phyloP scores from a whole-genome alignment of 2,888 invertebrate genomes.

The Ferdinandea cuprea region DNA sequence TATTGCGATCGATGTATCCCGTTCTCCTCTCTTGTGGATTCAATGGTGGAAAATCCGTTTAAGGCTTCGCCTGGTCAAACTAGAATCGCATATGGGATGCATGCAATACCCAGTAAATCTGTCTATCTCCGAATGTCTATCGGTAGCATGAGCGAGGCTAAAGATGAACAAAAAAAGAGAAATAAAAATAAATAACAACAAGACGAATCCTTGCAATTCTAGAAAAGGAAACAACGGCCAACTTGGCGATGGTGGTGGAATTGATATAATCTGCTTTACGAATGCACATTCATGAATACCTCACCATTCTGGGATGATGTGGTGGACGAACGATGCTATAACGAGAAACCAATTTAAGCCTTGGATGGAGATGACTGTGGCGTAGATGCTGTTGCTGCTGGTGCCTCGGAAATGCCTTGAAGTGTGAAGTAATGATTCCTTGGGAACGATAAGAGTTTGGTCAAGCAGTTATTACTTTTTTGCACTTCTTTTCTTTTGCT shows the following conservation, averaged over 20 bases:
- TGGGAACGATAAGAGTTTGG: conserved; percentile 79
- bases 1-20: conserved; percentile 78
- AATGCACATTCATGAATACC: conserved; percentile 72
- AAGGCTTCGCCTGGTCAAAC: conserved; percentile 43
- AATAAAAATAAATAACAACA: no score
- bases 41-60: conserved; percentile 17
- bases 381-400: conserved; percentile 20
- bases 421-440: conserved; percentile 82
- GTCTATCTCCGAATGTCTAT: conserved; percentile 40
- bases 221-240: conserved; percentile 64
- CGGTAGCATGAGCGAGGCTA: conserved; percentile 20
- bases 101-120: conserved; percentile 23
- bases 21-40: neutral
- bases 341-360: conserved; percentile 74
- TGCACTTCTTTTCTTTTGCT: neutral
- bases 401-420: conserved; percentile 75
- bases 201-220: conserved; percentile 66
- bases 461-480: conserved; percentile 59
- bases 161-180: neutral
- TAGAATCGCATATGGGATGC: conserved; percentile 26
- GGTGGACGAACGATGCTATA: conserved; percentile 45
- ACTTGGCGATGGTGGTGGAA: conserved; percentile 39
- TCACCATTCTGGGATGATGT: conserved; percentile 59
- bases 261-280: conserved; percentile 71
- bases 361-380: conserved; percentile 70